Evolutionary conservation across 2,113 vertebrate species (phyloP).

Genomic region (Carlito syrichta): DNA sequence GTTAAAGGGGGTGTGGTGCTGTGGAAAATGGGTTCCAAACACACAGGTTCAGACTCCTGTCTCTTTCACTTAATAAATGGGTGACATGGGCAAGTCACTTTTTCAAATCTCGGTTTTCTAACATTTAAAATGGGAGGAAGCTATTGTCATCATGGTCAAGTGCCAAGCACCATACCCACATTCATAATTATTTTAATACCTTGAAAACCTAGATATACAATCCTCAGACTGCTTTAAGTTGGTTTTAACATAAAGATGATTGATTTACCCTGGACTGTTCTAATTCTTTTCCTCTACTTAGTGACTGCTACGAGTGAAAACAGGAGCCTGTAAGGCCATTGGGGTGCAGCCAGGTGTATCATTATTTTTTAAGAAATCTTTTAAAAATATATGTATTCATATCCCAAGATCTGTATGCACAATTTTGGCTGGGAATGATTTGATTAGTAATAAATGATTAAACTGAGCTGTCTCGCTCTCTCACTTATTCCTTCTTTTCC

Average conservation of each 20-base stretch:
- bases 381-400: not conserved
- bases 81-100: not conserved
- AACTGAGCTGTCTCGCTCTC: not conserved
- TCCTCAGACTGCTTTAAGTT: not conserved
- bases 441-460: slow-evolving; percentile 20
- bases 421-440: not conserved
- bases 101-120: not conserved
- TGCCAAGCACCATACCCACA: not conserved
- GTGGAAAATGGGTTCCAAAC: not conserved
- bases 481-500: not conserved
- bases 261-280: not conserved
- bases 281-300: not conserved
- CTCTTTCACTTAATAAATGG: not conserved
- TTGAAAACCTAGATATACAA: not conserved
- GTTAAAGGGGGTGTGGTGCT: not conserved
- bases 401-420: not conserved
- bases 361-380: not conserved
- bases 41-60: not conserved
- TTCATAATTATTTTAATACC: not conserved
- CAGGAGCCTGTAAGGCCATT: not conserved
- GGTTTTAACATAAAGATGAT: not conserved
- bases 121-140: not conserved
- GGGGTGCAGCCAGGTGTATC: not conserved
- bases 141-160: no score
- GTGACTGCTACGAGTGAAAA: not conserved